Evolutionary conservation across 2,888 invertebrate species (phyloP).

Genomic region (Epiblema foenella): DNA sequence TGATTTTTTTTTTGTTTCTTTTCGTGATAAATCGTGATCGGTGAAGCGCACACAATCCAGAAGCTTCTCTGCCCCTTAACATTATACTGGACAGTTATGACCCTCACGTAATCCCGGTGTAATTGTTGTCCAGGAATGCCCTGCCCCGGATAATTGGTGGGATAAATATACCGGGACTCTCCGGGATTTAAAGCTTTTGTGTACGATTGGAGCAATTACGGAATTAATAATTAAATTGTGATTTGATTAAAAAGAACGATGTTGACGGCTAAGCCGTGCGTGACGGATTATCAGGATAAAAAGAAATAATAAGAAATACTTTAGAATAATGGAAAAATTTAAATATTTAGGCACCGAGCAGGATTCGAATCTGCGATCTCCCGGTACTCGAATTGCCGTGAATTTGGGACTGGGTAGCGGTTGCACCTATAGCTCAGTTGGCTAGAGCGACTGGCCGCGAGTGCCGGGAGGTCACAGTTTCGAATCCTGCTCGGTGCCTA

Average conservation of each 20-base stretch:
- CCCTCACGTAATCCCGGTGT: conserved; percentile 41
- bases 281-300: conserved; percentile 6
- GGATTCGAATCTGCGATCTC: too few species aligned
- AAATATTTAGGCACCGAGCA: too few species aligned
- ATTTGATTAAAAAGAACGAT: conserved; percentile 29
- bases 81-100: conserved; percentile 39
- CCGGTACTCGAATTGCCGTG: too few species aligned
- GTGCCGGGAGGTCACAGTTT: too few species aligned
- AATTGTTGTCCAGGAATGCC: conserved; percentile 41
- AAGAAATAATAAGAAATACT: too few species aligned
- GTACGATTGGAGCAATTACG: conserved; percentile 35
- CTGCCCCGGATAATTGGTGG: conserved; percentile 35
- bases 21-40: background rate
- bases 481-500: too few species aligned
- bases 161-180: conserved; percentile 33
- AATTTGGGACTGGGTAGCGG: too few species aligned
- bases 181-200: conserved; percentile 37
- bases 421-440: too few species aligned
- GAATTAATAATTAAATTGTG: conserved; percentile 32
- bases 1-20: too few species aligned
- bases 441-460: too few species aligned
- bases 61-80: conserved; percentile 1
- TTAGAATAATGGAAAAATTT: too few species aligned
- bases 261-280: conserved; percentile 13
- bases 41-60: background rate